Evolutionary conservation across 1,140 invertebrate species (phyloP).

Genomic region (Anastatus disparis): DNA sequence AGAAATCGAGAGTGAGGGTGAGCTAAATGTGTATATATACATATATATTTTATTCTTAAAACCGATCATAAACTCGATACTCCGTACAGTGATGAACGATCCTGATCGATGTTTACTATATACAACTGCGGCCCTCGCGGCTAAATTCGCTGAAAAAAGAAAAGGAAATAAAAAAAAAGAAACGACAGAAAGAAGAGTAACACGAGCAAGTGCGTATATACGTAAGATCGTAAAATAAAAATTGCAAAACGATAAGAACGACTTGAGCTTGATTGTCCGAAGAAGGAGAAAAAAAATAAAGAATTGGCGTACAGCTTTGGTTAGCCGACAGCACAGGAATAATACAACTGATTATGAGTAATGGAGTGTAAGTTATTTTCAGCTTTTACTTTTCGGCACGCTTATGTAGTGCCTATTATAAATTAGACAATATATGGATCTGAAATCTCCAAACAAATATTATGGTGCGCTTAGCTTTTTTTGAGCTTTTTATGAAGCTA

Average conservation of each 20-base stretch:
- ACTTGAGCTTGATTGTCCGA: not conserved
- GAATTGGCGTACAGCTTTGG: no score
- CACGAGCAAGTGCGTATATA: not conserved
- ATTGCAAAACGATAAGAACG: conserved; percentile 1
- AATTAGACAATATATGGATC: no score
- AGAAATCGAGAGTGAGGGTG: not conserved
- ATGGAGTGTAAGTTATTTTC: conserved; percentile 12
- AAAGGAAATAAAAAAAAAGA: no score
- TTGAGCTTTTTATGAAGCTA: no score
- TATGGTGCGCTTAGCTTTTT: no score
- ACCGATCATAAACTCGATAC: conserved; percentile 48
- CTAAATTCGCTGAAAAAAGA: conserved; percentile 29
- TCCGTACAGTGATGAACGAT: conserved; percentile 43
- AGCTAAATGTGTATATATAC: no score
- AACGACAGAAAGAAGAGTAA: no score
- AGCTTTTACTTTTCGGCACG: not conserved
- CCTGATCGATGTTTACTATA: conserved; percentile 47
- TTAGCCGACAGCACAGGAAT: not conserved
- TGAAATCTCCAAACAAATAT: no score
- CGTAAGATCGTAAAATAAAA: conserved; percentile 17
- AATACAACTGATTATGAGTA: conserved; percentile 27
- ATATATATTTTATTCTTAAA: no score
- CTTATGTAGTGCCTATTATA: no score
- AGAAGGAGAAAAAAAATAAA: no score
- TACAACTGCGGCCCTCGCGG: conserved; percentile 37